These are phyloP conservation scores for Hypanus sabinus DNA, from an alignment of 2,113 vertebrate species.

Conservation along the genomic window DNA sequence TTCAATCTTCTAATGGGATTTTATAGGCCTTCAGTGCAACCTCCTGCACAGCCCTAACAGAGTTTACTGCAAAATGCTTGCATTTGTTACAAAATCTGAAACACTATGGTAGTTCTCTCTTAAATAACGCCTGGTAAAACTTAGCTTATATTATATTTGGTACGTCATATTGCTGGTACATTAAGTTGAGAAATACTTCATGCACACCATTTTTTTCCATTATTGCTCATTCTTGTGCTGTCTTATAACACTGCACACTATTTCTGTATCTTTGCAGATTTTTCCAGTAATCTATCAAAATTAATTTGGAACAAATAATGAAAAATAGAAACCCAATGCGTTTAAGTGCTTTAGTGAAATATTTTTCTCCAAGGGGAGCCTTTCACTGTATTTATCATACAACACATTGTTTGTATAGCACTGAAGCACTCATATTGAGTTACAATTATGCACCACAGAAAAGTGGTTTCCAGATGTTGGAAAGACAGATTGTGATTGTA, in stretches of 20 bases:
- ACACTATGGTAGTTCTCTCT: not conserved
- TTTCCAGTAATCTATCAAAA: slow-evolving; percentile 25
- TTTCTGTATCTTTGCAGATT: slow-evolving; percentile 21
- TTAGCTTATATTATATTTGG: not conserved
- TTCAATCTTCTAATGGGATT: not conserved
- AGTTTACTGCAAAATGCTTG: not conserved
- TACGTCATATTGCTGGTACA: not conserved
- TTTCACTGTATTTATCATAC: slow-evolving; percentile 35
- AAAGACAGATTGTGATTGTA: slow-evolving; percentile 91
- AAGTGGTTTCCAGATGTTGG: slow-evolving; percentile 87
- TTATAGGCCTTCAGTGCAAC: not conserved
- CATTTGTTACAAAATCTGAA: not conserved
- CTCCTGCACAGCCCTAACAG: not conserved
- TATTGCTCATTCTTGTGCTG: too few species aligned
- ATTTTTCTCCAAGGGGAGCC: slow-evolving; percentile 33
- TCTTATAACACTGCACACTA: not conserved
- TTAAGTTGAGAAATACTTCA: not conserved
- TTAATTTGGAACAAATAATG: slow-evolving; percentile 16
- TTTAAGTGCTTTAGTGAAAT: slow-evolving; percentile 29
- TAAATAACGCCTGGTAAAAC: not conserved
- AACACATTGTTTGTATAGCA: slow-evolving; percentile 32
- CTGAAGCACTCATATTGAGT: slow-evolving; percentile 34
- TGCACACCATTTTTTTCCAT: not conserved
- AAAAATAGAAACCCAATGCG: slow-evolving; percentile 17
- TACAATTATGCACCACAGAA: slow-evolving; percentile 45